Evolutionary conservation across 2,797 vertebrate genomes (phyloP), one percentile per base, ranked within the genome.

Genomic region (Aeoliscus strigatus): DNA sequence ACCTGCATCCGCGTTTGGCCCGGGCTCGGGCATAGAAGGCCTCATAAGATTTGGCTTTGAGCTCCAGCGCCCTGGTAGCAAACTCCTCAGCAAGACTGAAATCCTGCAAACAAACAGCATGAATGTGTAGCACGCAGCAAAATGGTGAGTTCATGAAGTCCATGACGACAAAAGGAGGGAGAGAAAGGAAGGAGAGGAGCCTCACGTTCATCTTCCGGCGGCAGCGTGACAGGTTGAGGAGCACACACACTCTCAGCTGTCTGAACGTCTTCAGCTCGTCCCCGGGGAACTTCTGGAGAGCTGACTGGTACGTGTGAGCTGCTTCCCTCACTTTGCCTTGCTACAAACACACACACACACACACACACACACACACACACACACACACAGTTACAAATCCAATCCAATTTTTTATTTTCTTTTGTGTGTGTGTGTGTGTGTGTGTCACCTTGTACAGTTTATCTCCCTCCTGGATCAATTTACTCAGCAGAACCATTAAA

Each of bases 381-480:
- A 33, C 2, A 1, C 15, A 26, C 1, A 14, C 4, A n/a, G n/a
- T 15, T 2, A 14, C 8, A 17, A 8, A 8, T 44, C 14, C 17
- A 9, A 29, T 17, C 23, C n/a, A 29, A n/a, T n/a, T n/a, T n/a
- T n/a, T n/a, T n/a, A n/a, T n/a, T n/a, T 14, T 8, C n/a, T n/a
- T n/a, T n/a, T n/a, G n/a, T 34, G 8, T 6, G 4, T 27, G 25
- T 1, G 4, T 32, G 2, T 35, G 14, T 2, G 25, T 2, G n/a
- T 31, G 4, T 2, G 81, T 89, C 84, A 98, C 95, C 94, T 98
- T 98, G 67, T 98, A 98, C 57, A 97, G 90, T 83, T 89, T 89
- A 87, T 98, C 94, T 57, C 95, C 96, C 66, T 98, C 96, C 68
- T 98, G 95, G 78, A 97, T 94, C 85, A 98, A 77, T 89, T 98